Conservation (phyloP, 2,113 vertebrate genomes). For the Harpagus bidentatus region DNA sequence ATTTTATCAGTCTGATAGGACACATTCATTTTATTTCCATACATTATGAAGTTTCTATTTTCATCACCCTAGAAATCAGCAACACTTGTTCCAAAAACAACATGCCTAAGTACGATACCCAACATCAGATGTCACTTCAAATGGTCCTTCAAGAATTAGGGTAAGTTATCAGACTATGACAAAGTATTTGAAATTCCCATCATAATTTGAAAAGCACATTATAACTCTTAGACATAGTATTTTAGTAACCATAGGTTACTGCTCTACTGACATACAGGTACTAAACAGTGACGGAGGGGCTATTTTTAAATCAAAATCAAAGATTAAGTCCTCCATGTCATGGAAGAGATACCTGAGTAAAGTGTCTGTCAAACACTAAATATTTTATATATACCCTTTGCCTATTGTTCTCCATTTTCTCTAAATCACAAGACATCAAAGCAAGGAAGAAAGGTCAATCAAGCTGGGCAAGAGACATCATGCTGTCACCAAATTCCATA, state of each 20-base stretch:
- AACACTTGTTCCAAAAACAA: neutral
- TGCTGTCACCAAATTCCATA: neutral
- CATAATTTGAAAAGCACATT: neutral
- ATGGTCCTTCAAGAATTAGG: neutral
- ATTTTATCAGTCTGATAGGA: neutral
- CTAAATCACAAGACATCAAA: neutral
- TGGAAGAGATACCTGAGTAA: neutral
- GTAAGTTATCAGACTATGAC: neutral
- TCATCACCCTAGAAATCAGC: neutral
- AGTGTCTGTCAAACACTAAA: neutral
- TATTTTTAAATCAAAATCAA: neutral
- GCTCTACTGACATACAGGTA: neutral
- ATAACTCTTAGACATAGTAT: neutral
- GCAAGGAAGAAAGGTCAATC: neutral
- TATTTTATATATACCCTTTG: neutral
- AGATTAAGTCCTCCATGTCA: neutral
- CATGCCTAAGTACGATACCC: neutral
- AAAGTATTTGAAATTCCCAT: neutral
- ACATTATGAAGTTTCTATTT: neutral
- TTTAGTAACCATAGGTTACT: neutral
- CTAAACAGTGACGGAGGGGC: neutral
- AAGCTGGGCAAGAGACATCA: neutral
- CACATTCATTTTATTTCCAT: neutral
- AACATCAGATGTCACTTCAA: neutral
- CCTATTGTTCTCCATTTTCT: neutral